These are phyloP conservation scores for Trichosurus vulpecula DNA, from an alignment of 2,797 vertebrate species.

Conservation along the genomic window DNA sequence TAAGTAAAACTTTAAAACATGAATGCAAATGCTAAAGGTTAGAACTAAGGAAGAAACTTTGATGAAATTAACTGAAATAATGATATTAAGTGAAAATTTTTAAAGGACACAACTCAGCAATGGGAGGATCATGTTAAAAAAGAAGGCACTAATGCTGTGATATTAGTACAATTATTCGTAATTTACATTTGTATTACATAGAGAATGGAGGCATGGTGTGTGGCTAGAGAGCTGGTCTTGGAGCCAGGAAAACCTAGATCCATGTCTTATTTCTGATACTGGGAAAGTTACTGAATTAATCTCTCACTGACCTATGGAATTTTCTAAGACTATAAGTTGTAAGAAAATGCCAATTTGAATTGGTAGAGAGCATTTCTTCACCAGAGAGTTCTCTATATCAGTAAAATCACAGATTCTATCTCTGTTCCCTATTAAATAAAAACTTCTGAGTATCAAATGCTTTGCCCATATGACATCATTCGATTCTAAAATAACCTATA, in stretches of 20 bases:
- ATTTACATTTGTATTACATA: neutral
- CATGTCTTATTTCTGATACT: neutral
- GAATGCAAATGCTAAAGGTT: too few species aligned
- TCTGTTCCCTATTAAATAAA: neutral
- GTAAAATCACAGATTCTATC: neutral
- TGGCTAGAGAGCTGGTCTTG: neutral
- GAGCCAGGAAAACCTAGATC: neutral
- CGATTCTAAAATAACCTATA: neutral
- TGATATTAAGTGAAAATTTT: too few species aligned
- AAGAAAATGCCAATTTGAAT: neutral
- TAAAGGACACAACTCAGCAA: too few species aligned
- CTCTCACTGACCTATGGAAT: neutral
- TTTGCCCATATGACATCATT: neutral
- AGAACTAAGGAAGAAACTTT: too few species aligned
- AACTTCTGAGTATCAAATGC: neutral
- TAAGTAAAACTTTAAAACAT: too few species aligned
- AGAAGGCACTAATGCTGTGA: too few species aligned
- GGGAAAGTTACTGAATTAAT: neutral
- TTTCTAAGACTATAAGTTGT: neutral
- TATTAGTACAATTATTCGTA: neutral
- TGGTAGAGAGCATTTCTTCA: neutral
- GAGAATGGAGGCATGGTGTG: neutral
- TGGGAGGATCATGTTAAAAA: too few species aligned
- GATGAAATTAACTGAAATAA: too few species aligned
- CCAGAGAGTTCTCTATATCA: neutral